Evolutionary conservation across 92 coral and sea anemone genomes (phyloP), one percentile per base, ranked within the genome.

Genomic region (Pocillopora grandis): DNA sequence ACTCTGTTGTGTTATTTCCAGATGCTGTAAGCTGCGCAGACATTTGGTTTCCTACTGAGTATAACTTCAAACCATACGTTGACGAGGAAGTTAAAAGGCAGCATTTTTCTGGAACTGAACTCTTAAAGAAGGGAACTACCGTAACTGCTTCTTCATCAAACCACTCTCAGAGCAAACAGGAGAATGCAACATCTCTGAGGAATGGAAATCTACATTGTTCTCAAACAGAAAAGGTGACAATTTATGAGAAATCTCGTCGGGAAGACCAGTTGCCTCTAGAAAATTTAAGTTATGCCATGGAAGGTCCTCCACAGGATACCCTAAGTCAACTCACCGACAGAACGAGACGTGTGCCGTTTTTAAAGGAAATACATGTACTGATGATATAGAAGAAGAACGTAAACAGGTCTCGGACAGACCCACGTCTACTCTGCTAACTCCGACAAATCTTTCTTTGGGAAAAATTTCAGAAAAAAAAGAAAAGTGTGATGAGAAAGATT

Each of bases 71-170:
- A 21, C 97, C 97, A 27, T 81, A 79, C 69, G 84, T 93, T 18
- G 92, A 86, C 74, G 87, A 90, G 59, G 90, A 88, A 14, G 64
- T 93, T 2, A 76, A 73, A 36, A 56, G 92, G 31, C 95, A 82
- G 66, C 93, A 87, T 62, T 89, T 87, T 70, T 90, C 93, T 23
- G 67, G 85, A 9, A 68, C 80, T 35, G 94, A 92, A 72, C 96
- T 90, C 62, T 85, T 92, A 4, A 89, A 65, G 81, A 76, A 37
- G n/a, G 96, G 96, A 67, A 92, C 95, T 13, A 80, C 76, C 55
- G 72, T 15, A 5, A 9, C 3, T 13, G 9, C 33, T 31, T 57
- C 11, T 12, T 35, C 66, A 20, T 6, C 49, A 35, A 72, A 16
- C 42, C 55, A 31, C 76, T 72, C 42, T 15, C 4, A 0, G 12